A percentile compares a stretch with the other conserved stretches of the same genome.
Conservation (phyloP, 1,140 invertebrate genomes). For the Meloidogyne floridensis region DNA sequence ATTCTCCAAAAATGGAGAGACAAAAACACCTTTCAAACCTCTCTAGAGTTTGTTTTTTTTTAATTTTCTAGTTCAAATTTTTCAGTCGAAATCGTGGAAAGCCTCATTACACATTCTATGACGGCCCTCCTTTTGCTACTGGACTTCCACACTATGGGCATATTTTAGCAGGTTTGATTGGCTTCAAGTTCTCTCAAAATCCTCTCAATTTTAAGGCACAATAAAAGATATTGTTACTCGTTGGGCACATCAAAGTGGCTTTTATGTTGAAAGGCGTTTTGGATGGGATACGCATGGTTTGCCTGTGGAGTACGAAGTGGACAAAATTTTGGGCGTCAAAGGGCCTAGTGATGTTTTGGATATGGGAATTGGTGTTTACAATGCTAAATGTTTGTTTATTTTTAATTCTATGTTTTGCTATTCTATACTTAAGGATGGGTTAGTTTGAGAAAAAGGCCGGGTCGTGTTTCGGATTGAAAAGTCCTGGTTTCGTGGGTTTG, state of each 20-base stretch:
- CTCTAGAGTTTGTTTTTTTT: slow-evolving; percentile 78
- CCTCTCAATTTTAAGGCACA: slow-evolving; percentile 73
- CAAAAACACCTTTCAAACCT: slow-evolving; percentile 84
- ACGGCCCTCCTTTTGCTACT: slow-evolving; percentile 98
- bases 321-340: slow-evolving; percentile 87
- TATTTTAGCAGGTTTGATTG: slow-evolving; percentile 27
- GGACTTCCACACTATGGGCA: slow-evolving; percentile 94
- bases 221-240: slow-evolving; percentile 98
- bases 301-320: slow-evolving; percentile 89
- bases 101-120: slow-evolving; percentile 83
- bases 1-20: slow-evolving; percentile 77
- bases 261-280: slow-evolving; percentile 92
- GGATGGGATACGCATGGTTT: slow-evolving; percentile 99
- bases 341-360: slow-evolving; percentile 93
- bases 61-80: slow-evolving; percentile 68
- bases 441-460: too few species aligned
- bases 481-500: too few species aligned
- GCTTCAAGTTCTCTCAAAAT: too few species aligned
- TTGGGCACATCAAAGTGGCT: slow-evolving; percentile 94
- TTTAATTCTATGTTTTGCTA: too few species aligned
- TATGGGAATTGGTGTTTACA: slow-evolving; percentile 95
- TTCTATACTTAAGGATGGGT: too few species aligned
- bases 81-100: slow-evolving; percentile 54
- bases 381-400: slow-evolving; percentile 81
- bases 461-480: too few species aligned